Base-by-base conservation (phyloP, 2,888 invertebrate species). In the Polydrusus cervinus region DNA sequence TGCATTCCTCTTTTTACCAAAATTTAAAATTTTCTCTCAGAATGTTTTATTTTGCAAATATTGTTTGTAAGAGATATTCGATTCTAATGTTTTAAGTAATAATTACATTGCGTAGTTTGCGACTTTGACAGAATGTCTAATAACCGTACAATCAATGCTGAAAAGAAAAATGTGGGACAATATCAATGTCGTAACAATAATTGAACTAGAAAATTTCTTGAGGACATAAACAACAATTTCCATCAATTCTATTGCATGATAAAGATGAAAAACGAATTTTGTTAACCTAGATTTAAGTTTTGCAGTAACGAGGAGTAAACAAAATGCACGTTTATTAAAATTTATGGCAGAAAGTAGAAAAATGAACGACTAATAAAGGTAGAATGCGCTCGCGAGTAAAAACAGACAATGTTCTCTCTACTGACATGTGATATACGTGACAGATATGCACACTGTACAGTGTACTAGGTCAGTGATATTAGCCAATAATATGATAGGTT, bases 381-480 rank as follows among this genome's bases (percentile, higher is more conserved):
- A 51, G 45, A 51, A 51, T 65, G 38, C 38, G 14, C 20, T 64
- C 34, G 43, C 47, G 51, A 66, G 20, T n/a, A 38, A 53, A 53
- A 66, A 53, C 38, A 38, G 38, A 53, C 30, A 40, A 51, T 53
- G 11, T 11, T 18, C 55, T 18, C 55, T 64, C 62, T 71, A 40
- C 47, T 64, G 40, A 51, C 45, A 64, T 40, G 55, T 43, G 53
- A 64, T 55, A 60, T 60, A 53, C 38, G 70, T 61, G 61, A 51
- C 40, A 38, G 51, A 62, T 62, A 49, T 51, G 51, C 55, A 51
- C 55, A 70, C 20, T 62, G 6, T n/a, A 30, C 53, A 53, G 43
- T 71, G 71, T 64, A 74, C 69, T 74, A 74, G 74, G 74, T 69
- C 74, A 74, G 71, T 71, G 38, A 71, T 51, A 65, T 64, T 51